A percentile compares a stretch with the other conserved stretches of the same genome.
Evolutionary conservation across 1,140 invertebrate genomes (phyloP).

Genomic region (Lithobius niger): DNA sequence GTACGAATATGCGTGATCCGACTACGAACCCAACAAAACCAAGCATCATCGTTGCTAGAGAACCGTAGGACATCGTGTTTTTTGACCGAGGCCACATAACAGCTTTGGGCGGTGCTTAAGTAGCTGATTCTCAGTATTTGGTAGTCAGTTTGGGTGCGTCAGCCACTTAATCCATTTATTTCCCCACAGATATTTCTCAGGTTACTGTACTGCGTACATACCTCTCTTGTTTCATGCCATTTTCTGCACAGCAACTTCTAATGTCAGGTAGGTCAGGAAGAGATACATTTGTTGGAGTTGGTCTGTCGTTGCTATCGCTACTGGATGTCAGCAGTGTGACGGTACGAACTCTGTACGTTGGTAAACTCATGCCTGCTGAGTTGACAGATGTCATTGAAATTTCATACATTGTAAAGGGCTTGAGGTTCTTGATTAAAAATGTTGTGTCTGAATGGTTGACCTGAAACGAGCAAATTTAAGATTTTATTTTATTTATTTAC

Average conservation of each 20-base stretch:
- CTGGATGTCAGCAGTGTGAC: constrained; percentile 42
- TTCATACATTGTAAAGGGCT: constrained; percentile 67
- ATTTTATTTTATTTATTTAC: too few species aligned
- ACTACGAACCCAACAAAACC: too few species aligned
- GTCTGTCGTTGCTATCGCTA: constrained; percentile 27
- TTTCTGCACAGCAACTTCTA: constrained; percentile 49
- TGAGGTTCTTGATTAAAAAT: constrained; percentile 42
- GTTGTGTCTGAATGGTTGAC: constrained; percentile 40
- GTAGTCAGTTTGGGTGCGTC: too few species aligned
- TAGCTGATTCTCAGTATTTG: too few species aligned
- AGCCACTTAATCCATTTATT: constrained; percentile 7
- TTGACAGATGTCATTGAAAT: constrained; percentile 55
- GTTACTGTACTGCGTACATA: constrained; percentile 19
- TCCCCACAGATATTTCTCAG: constrained; percentile 1
- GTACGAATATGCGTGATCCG: too few species aligned
- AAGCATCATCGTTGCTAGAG: too few species aligned
- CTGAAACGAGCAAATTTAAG: too few species aligned
- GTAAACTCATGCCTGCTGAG: constrained; percentile 54
- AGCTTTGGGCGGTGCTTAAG: too few species aligned
- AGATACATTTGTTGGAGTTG: constrained; percentile 31
- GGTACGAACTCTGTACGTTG: constrained; percentile 50
- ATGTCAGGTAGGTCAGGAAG: constrained; percentile 53
- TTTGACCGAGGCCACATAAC: too few species aligned
- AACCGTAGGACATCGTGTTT: too few species aligned
- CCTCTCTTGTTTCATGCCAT: constrained; percentile 52